phyloP scores from a whole-genome alignment of 2,888 invertebrate genomes.

The Uropetala carovei region DNA sequence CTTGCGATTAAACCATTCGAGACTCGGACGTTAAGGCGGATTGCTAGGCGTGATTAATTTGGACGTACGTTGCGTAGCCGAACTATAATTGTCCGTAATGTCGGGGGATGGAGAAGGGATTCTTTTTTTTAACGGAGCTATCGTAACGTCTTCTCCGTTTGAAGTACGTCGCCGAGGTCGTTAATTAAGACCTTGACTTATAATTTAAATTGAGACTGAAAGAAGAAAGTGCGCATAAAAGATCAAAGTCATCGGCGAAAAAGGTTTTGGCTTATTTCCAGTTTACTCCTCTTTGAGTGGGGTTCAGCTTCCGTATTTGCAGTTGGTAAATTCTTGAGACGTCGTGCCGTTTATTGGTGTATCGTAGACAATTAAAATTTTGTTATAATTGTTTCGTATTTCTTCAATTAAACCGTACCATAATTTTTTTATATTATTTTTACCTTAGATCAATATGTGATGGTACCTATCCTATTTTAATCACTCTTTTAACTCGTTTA shows the following conservation, averaged over 20 bases:
- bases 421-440: no score
- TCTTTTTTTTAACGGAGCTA: background rate
- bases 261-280: background rate
- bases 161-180: background rate
- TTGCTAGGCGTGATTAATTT: background rate
- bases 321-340: background rate
- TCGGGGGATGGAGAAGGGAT: background rate
- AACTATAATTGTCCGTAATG: background rate
- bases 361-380: background rate
- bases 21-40: conserved; percentile 1
- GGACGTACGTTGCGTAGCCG: background rate
- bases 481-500: no score
- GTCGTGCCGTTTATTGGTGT: background rate
- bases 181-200: background rate
- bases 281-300: background rate
- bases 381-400: background rate
- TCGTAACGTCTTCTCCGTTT: no score
- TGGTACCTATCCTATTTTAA: no score
- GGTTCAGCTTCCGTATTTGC: background rate
- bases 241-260: background rate
- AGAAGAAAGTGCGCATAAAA: background rate
- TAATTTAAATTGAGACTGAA: background rate
- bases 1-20: background rate
- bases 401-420: no score
- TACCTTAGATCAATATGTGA: no score